Evolutionary conservation across 2,113 vertebrate species (phyloP).

Genomic region (Pithys albifrons): DNA sequence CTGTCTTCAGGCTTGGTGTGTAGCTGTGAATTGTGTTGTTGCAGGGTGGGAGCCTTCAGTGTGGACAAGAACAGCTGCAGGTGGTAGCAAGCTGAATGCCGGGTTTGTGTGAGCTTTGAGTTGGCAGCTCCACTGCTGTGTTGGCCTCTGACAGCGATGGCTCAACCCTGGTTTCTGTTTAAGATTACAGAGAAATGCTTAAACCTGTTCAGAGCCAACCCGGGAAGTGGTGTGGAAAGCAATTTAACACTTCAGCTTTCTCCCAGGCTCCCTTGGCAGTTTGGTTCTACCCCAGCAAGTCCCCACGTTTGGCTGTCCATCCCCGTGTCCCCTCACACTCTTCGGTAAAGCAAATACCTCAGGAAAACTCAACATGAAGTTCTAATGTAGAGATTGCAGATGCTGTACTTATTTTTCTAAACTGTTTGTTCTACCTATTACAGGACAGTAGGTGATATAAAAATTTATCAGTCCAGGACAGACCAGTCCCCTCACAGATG

Average conservation of each 20-base stretch:
- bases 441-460: neutral
- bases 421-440: slow-evolving; percentile 6
- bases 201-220: neutral
- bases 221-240: neutral
- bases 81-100: neutral
- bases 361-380: slow-evolving; percentile 63
- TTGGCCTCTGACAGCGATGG: neutral
- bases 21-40: neutral
- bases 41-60: neutral
- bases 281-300: neutral
- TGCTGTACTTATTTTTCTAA: slow-evolving; percentile 59
- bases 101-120: neutral
- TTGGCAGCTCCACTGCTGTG: neutral
- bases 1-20: neutral
- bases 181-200: neutral
- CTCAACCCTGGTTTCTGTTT: neutral
- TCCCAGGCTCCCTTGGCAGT: neutral
- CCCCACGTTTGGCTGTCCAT: neutral
- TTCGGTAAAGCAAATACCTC: slow-evolving; percentile 59
- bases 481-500: neutral
- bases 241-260: neutral
- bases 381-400: slow-evolving; percentile 61
- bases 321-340: neutral
- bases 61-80: fast-evolving
- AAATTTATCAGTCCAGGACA: neutral